Percentiles rank a stretch among this genome's conserved stretches.
phyloP scores from a whole-genome alignment of 2,797 vertebrate species.

The Chiropotes sagulatus region DNA sequence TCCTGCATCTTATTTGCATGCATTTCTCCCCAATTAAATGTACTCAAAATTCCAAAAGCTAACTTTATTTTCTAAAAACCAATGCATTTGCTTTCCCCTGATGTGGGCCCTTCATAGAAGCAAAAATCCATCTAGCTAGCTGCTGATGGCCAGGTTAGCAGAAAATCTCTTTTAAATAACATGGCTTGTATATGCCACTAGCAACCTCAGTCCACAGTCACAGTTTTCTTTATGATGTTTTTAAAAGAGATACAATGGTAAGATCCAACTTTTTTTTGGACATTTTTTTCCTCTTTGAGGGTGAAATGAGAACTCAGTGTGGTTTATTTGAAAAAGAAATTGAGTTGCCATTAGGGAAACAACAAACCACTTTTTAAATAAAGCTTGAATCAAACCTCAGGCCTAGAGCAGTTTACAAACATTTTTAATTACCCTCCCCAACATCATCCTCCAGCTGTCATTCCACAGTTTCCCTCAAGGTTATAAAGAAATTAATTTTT shows the following conservation, averaged over 20 bases:
- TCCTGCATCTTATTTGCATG: conserved; percentile 38
- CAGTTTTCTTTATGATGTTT: conserved; percentile 37
- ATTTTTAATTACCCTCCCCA: conserved; percentile 47
- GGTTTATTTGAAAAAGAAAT: conserved; percentile 42
- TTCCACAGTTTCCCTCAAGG: neutral
- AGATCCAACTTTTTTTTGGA: conserved; percentile 11
- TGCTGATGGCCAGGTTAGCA: neutral
- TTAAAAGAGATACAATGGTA: neutral
- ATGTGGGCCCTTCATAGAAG: neutral
- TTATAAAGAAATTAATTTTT: neutral
- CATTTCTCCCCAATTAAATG: conserved; percentile 42
- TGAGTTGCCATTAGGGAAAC: conserved; percentile 11
- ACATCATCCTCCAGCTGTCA: neutral
- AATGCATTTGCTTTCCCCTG: conserved; percentile 5
- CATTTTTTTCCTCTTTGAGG: conserved; percentile 24
- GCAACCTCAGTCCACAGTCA: neutral
- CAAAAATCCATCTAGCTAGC: neutral
- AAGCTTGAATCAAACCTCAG: conserved; percentile 28
- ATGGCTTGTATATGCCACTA: neutral
- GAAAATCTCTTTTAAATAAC: conserved; percentile 29
- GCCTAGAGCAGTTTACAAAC: neutral
- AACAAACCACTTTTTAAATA: neutral
- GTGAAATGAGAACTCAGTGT: conserved; percentile 41
- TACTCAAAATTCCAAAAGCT: conserved; percentile 50
- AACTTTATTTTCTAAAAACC: conserved; percentile 44